Conservation (phyloP, 2,797 vertebrate species). For the Poecilia velifera region DNA sequence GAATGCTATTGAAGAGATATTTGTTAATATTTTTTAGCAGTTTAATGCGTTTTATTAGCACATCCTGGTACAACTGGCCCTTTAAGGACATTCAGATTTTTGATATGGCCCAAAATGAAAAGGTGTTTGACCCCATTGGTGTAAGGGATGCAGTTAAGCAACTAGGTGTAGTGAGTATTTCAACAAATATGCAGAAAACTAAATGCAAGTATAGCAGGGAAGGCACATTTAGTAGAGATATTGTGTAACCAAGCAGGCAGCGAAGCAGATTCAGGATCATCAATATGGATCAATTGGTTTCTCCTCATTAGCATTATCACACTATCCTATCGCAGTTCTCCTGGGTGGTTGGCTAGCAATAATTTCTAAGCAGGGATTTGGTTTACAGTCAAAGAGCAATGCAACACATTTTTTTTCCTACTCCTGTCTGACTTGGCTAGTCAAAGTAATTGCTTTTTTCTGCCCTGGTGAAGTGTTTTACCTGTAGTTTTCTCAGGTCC, state of each 20-base stretch:
- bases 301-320: constrained; percentile 44
- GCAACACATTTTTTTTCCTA: background rate
- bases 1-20: too few relatives aligned
- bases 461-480: constrained; percentile 9
- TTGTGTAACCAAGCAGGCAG: constrained; percentile 25
- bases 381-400: constrained; percentile 20
- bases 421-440: constrained; percentile 5
- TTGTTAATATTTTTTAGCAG: too few relatives aligned
- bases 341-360: constrained; percentile 2
- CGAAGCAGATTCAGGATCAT: constrained; percentile 30
- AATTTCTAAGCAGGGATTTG: constrained; percentile 11
- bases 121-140: too few relatives aligned
- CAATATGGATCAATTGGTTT: constrained; percentile 40
- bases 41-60: too few relatives aligned
- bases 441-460: constrained; percentile 23
- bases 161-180: background rate
- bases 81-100: too few relatives aligned
- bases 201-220: background rate
- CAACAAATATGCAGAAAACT: background rate
- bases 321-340: constrained; percentile 10
- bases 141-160: too few relatives aligned
- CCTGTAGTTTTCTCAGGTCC: constrained; percentile 30
- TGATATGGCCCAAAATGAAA: too few relatives aligned
- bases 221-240: background rate
- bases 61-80: too few relatives aligned